Conservation (phyloP, 2,888 invertebrate genomes). For the Trissoscelio sp. region DNA sequence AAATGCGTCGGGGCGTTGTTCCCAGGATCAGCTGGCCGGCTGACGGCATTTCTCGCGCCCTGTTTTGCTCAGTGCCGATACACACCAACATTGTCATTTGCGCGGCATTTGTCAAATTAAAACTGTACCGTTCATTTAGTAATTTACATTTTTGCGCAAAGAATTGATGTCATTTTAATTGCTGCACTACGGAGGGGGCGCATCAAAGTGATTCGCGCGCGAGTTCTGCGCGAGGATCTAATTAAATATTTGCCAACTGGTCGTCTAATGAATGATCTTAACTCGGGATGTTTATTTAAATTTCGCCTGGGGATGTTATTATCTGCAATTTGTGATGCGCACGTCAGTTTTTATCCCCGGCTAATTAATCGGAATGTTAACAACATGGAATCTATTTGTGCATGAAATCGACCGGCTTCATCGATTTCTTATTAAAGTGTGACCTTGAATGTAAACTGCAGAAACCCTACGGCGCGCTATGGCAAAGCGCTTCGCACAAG, state of each 20-base stretch:
- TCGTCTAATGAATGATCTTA: slow-evolving; percentile 55
- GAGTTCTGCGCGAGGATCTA: slow-evolving; percentile 32
- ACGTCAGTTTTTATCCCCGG: slow-evolving; percentile 22
- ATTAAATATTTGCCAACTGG: slow-evolving; percentile 51
- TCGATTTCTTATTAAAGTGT: slow-evolving; percentile 59
- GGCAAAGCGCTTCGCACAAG: slow-evolving; percentile 64
- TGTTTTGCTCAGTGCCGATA: slow-evolving; percentile 72
- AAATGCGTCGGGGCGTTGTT: slow-evolving; percentile 82
- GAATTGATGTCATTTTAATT: slow-evolving; percentile 60
- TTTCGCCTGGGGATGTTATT: slow-evolving; percentile 33
- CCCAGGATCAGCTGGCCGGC: slow-evolving; percentile 83
- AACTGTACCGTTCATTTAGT: slow-evolving; percentile 63
- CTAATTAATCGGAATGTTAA: slow-evolving; percentile 65
- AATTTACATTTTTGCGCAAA: slow-evolving; percentile 57
- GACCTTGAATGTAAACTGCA: slow-evolving; percentile 55
- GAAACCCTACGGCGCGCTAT: slow-evolving; percentile 65
- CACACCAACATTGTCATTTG: slow-evolving; percentile 37
- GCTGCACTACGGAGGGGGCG: not conserved
- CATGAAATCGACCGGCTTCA: slow-evolving; percentile 60
- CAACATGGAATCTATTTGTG: slow-evolving; percentile 60
- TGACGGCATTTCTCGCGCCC: slow-evolving; percentile 80
- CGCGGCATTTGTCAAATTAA: slow-evolving; percentile 62
- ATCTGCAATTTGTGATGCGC: slow-evolving; percentile 45
- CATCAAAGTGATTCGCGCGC: slow-evolving; percentile 22
- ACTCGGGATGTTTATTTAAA: slow-evolving; percentile 53